Conservation (phyloP, 1,140 invertebrate species). For the Drosophila seguyi region DNA sequence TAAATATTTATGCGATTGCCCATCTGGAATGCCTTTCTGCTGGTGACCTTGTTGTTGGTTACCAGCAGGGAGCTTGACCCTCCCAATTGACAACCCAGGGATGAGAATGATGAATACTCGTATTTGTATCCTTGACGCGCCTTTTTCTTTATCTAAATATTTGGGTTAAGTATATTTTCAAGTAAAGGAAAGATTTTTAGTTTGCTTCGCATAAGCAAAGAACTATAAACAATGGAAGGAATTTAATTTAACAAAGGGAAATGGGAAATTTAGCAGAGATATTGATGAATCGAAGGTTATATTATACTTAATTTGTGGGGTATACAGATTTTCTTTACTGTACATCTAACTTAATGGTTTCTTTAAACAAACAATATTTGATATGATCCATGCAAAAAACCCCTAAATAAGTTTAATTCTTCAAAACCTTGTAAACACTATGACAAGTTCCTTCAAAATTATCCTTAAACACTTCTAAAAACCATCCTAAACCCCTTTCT, state of each 20-base stretch:
- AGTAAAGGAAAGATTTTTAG: background rate
- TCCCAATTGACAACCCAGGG: conserved; percentile 7
- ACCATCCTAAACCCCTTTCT: background rate
- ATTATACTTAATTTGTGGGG: background rate
- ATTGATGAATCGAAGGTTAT: background rate
- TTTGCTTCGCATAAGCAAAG: background rate
- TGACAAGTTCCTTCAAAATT: background rate
- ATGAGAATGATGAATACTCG: conserved; percentile 26
- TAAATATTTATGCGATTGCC: conserved; percentile 61
- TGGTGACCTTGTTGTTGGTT: conserved; percentile 35
- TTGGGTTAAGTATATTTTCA: background rate
- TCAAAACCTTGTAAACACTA: background rate
- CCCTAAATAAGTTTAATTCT: background rate
- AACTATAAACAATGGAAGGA: background rate
- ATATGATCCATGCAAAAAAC: no score
- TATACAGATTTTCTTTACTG: no score
- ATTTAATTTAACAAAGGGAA: background rate
- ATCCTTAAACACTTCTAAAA: background rate
- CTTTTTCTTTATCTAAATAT: conserved; percentile 11
- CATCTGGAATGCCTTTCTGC: conserved; percentile 55
- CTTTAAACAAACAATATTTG: no score
- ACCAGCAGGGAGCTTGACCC: conserved; percentile 49
- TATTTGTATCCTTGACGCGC: conserved; percentile 23
- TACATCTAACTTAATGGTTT: background rate
- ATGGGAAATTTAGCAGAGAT: background rate